A percentile compares a stretch with the other conserved stretches of the same genome.
These are phyloP conservation scores for Macropus fuliginosus DNA, from an alignment of 2,797 vertebrate species.

Conservation along the genomic window DNA sequence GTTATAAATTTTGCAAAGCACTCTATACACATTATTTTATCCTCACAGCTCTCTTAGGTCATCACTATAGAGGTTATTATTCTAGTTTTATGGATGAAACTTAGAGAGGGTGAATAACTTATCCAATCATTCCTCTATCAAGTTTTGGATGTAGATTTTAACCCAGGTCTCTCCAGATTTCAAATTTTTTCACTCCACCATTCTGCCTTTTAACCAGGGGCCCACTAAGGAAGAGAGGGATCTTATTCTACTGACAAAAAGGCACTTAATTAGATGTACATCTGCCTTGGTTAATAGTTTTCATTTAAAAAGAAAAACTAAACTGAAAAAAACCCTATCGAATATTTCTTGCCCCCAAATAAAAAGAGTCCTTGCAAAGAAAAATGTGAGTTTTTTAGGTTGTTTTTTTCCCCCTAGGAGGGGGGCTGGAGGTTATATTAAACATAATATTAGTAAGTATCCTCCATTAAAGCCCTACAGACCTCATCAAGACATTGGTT, in stretches of 20 bases:
- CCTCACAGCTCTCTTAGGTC: neutral
- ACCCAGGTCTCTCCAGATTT: neutral
- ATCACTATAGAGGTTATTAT: neutral
- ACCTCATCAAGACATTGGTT: neutral
- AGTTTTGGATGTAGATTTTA: neutral
- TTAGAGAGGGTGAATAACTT: neutral
- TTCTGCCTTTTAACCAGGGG: neutral
- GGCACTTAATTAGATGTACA: neutral
- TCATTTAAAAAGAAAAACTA: neutral
- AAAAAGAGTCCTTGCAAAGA: neutral
- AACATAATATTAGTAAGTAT: neutral
- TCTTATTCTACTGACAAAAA: neutral
- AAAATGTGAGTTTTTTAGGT: neutral
- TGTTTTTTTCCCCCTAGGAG: no score
- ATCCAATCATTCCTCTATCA: neutral
- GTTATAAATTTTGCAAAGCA: neutral
- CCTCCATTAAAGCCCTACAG: neutral
- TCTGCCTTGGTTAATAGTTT: neutral
- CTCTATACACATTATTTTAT: slow-evolving; percentile 33
- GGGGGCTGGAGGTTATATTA: neutral
- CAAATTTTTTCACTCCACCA: neutral
- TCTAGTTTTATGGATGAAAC: neutral
- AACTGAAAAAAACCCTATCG: neutral
- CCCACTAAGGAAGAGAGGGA: neutral
- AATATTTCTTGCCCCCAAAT: neutral